These are phyloP conservation scores for Zoroaster sp. DNA, from an alignment of 53 echinoderm and acorn worm genomes.

Conservation along the genomic window DNA sequence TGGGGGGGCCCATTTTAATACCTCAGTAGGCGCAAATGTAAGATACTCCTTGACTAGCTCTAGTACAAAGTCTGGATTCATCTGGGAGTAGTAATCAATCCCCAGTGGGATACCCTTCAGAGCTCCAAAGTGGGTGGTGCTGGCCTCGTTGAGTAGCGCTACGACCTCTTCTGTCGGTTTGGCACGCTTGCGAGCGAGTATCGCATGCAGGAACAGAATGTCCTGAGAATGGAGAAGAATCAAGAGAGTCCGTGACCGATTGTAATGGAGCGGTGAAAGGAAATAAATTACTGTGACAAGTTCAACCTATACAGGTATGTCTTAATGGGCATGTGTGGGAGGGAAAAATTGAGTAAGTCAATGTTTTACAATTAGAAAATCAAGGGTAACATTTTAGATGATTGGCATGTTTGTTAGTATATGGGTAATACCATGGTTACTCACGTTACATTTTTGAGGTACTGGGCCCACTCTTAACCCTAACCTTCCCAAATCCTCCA, in stretches of 20 bases:
- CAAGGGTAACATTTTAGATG: too few relatives aligned
- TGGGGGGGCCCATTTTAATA: too few relatives aligned
- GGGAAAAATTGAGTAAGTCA: too few relatives aligned
- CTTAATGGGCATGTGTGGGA: too few relatives aligned
- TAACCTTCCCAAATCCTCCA: too few relatives aligned
- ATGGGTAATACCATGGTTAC: too few relatives aligned
- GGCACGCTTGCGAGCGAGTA: conserved; percentile 79
- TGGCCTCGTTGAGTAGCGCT: conserved; percentile 82
- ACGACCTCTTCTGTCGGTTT: conserved; percentile 80
- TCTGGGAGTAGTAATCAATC: conserved; percentile 73
- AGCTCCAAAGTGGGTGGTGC: conserved; percentile 78
- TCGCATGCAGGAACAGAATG: conserved; percentile 85
- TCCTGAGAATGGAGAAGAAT: conserved; percentile 58
- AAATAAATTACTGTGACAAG: too few relatives aligned
- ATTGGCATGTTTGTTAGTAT: too few relatives aligned
- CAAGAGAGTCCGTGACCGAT: neutral
- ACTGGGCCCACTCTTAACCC: too few relatives aligned
- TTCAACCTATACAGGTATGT: too few relatives aligned
- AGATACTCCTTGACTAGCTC: conserved; percentile 93
- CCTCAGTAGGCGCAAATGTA: conserved; percentile 92
- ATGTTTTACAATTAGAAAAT: too few relatives aligned
- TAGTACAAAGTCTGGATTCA: conserved; percentile 95
- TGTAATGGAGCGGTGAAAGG: neutral
- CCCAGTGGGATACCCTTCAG: conserved; percentile 93
- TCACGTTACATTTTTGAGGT: too few relatives aligned